Evolutionary conservation across 2,797 vertebrate species (phyloP).

Genomic region (Sarcophilus harrisii): DNA sequence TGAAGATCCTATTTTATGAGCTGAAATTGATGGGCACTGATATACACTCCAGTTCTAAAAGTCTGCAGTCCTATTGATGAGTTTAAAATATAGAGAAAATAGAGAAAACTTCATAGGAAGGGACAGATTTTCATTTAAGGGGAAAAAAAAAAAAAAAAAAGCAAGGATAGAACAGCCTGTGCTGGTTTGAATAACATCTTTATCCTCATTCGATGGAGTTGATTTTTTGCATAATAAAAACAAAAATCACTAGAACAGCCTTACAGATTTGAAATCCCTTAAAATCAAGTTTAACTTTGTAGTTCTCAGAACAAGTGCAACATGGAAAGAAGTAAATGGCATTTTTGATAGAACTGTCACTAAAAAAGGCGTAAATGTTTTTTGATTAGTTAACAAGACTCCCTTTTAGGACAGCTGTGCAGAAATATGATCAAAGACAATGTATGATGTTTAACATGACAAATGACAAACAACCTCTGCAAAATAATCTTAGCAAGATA

Average conservation of each 20-base stretch:
- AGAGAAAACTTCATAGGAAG: neutral
- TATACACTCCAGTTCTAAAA: neutral
- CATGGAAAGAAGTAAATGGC: slow-evolving; percentile 44
- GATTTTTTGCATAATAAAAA: slow-evolving; percentile 25
- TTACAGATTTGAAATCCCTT: slow-evolving; percentile 39
- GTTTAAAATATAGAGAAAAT: neutral
- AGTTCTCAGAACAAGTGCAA: slow-evolving; percentile 55
- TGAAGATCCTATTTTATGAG: neutral
- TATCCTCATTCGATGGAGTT: slow-evolving; percentile 21
- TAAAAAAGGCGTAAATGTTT: neutral
- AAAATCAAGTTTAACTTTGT: slow-evolving; percentile 29
- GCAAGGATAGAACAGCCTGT: slow-evolving; percentile 10
- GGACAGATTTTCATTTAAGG: neutral
- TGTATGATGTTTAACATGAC: slow-evolving; percentile 15
- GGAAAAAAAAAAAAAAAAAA: neutral
- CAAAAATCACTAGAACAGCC: slow-evolving; percentile 52
- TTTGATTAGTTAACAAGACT: slow-evolving; percentile 43
- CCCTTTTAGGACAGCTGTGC: slow-evolving; percentile 38
- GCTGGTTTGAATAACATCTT: neutral
- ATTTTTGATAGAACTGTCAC: slow-evolving; percentile 34
- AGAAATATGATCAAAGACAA: slow-evolving; percentile 37
- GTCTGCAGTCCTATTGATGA: neutral
- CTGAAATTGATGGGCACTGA: neutral
- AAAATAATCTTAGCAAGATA: slow-evolving; percentile 47
- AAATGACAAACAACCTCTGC: neutral